Conservation (phyloP, 2,888 invertebrate genomes). For the Leptinotarsa rubiginosa region DNA sequence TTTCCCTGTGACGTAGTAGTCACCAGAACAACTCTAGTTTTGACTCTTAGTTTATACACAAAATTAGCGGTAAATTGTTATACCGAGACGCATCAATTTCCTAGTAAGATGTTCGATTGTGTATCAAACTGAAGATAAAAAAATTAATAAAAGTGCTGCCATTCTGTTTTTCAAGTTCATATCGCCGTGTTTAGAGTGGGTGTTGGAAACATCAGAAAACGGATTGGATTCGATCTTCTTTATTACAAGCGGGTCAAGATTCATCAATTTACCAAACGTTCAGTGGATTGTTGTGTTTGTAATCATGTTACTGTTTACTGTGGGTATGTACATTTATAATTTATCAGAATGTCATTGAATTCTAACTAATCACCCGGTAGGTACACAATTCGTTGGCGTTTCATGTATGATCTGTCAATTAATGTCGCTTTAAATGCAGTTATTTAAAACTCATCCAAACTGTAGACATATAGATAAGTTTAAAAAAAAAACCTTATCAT, state of each 20-base stretch:
- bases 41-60: slow-evolving; percentile 6
- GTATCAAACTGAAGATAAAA: background rate
- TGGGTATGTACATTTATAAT: slow-evolving; percentile 20
- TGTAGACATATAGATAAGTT: no score
- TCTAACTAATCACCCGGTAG: no score
- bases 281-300: slow-evolving; percentile 26
- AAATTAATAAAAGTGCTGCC: slow-evolving; percentile 11
- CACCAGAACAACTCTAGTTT: slow-evolving; percentile 21
- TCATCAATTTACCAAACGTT: slow-evolving; percentile 31
- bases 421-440: background rate
- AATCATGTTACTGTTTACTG: slow-evolving; percentile 44
- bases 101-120: background rate
- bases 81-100: background rate
- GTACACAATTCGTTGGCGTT: background rate
- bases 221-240: slow-evolving; percentile 35
- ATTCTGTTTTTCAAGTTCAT: slow-evolving; percentile 20
- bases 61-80: slow-evolving; percentile 17
- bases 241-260: slow-evolving; percentile 35
- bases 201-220: slow-evolving; percentile 27
- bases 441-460: no score
- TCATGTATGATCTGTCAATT: background rate
- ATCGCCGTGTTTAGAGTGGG: slow-evolving; percentile 24
- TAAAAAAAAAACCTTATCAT: no score
- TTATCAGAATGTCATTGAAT: background rate
- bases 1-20: slow-evolving; percentile 40